Evolutionary conservation across 2,113 vertebrate species (phyloP).

Genomic region (human (Homo sapiens)): DNA sequence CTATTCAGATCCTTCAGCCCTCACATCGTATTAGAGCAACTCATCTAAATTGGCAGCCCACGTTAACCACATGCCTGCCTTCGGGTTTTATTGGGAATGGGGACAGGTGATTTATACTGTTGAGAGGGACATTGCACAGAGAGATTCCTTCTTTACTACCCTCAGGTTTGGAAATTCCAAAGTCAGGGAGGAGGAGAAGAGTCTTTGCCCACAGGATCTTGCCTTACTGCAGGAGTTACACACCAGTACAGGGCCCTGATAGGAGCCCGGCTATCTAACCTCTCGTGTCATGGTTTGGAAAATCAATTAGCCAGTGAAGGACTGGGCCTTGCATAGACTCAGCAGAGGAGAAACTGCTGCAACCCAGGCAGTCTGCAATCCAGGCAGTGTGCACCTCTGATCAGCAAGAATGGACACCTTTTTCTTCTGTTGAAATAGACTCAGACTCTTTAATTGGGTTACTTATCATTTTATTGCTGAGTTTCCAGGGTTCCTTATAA

Average conservation of each 20-base stretch:
- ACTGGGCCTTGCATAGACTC: fast-evolving
- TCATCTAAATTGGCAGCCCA: neutral
- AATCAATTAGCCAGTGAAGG: constrained; percentile 59
- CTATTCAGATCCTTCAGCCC: neutral
- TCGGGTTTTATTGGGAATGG: neutral
- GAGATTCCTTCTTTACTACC: neutral
- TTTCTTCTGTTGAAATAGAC: neutral
- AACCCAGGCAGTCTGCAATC: neutral
- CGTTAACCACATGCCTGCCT: neutral
- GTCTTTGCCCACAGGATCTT: neutral
- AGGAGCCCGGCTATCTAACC: constrained; percentile 58
- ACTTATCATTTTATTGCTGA: neutral
- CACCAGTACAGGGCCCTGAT: constrained; percentile 20
- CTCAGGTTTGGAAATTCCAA: neutral
- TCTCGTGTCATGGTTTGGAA: neutral
- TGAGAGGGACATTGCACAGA: neutral
- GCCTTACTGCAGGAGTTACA: constrained; percentile 55
- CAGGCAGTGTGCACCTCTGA: neutral
- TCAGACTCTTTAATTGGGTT: neutral
- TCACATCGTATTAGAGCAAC: neutral
- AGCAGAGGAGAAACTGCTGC: neutral
- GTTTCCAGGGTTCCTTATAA: neutral
- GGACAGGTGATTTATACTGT: neutral
- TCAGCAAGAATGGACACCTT: neutral
- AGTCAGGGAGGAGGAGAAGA: neutral